These are phyloP conservation scores for Venustoraphidia nigricollis DNA, from an alignment of 2,888 invertebrate species.

Conservation along the genomic window DNA sequence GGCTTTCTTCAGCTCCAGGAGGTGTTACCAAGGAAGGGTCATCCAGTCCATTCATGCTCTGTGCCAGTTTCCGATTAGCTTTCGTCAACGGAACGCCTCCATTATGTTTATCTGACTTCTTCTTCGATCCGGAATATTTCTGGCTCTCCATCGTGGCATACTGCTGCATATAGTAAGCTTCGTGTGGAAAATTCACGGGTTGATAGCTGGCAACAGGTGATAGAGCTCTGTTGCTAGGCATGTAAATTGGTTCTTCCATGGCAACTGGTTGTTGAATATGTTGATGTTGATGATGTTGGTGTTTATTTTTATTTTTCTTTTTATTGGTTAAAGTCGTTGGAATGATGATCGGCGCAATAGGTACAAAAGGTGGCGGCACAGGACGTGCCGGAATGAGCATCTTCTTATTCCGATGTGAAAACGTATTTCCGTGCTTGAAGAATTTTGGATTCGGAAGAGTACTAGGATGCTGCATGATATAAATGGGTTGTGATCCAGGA, in stretches of 20 bases:
- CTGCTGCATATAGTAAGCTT: constrained; percentile 39
- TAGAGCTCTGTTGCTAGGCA: constrained; percentile 36
- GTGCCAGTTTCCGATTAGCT: constrained; percentile 43
- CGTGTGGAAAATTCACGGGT: constrained; percentile 38
- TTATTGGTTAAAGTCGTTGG: constrained; percentile 42
- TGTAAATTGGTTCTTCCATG: constrained; percentile 43
- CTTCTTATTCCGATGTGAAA: constrained; percentile 37
- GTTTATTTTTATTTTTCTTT: constrained; percentile 32
- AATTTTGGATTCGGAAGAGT: constrained; percentile 29
- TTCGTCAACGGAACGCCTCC: constrained; percentile 28
- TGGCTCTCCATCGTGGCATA: constrained; percentile 36
- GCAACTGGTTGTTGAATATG: constrained; percentile 35
- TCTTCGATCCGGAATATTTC: constrained; percentile 28
- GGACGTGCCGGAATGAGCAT: constrained; percentile 41
- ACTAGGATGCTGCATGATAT: constrained; percentile 13
- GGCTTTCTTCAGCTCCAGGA: constrained; percentile 30
- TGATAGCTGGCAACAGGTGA: constrained; percentile 42
- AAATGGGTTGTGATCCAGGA: constrained; percentile 28
- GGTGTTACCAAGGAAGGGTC: constrained; percentile 23
- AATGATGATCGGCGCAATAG: constrained; percentile 29
- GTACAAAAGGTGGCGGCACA: constrained; percentile 25
- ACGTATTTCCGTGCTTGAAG: constrained; percentile 30
- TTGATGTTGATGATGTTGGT: constrained; percentile 20
- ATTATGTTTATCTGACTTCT: constrained; percentile 32
- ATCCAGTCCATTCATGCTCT: constrained; percentile 51